Percentiles rank a stretch among this genome's conserved stretches.
These are phyloP conservation scores for Erpetoichthys calabaricus DNA, from an alignment of 2,797 vertebrate species.

Conservation along the genomic window DNA sequence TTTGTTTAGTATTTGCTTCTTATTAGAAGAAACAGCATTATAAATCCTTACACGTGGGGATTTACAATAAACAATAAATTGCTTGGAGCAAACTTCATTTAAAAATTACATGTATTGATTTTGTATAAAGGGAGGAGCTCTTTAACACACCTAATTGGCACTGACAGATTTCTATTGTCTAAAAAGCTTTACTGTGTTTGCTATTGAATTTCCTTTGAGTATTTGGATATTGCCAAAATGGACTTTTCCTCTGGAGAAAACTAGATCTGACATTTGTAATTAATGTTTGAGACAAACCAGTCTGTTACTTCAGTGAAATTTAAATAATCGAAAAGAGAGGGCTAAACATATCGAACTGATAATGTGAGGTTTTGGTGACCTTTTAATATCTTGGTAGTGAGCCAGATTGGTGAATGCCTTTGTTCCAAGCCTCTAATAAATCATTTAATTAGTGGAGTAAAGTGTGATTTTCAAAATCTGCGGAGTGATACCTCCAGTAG, in stretches of 20 bases:
- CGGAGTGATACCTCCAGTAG: not conserved
- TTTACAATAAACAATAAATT: not conserved
- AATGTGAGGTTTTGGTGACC: slow-evolving; percentile 27
- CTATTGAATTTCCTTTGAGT: slow-evolving; percentile 60
- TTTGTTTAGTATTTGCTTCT: too few relatives aligned
- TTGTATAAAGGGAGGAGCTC: slow-evolving; percentile 10
- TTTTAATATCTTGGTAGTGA: slow-evolving; percentile 20
- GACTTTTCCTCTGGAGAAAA: slow-evolving; percentile 32
- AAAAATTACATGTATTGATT: not conserved
- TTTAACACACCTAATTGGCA: slow-evolving; percentile 45
- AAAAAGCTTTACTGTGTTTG: slow-evolving; percentile 29
- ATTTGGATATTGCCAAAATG: slow-evolving; percentile 54
- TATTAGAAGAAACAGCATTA: too few relatives aligned
- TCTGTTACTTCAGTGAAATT: slow-evolving; percentile 26
- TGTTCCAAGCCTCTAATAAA: not conserved
- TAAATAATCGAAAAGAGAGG: slow-evolving; percentile 39
- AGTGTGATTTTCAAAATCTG: not conserved
- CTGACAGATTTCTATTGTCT: slow-evolving; percentile 52
- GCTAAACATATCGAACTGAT: slow-evolving; percentile 41
- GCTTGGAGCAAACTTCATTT: not conserved
- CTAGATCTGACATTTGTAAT: slow-evolving; percentile 43
- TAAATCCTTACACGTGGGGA: too few relatives aligned
- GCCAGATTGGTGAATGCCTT: slow-evolving; percentile 1
- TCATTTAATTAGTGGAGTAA: not conserved
- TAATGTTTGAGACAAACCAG: slow-evolving; percentile 34